Percentiles rank a stretch among this genome's conserved stretches.
phyloP scores from a whole-genome alignment of 2,888 invertebrate genomes.

The Nasonovia ribisnigri region DNA sequence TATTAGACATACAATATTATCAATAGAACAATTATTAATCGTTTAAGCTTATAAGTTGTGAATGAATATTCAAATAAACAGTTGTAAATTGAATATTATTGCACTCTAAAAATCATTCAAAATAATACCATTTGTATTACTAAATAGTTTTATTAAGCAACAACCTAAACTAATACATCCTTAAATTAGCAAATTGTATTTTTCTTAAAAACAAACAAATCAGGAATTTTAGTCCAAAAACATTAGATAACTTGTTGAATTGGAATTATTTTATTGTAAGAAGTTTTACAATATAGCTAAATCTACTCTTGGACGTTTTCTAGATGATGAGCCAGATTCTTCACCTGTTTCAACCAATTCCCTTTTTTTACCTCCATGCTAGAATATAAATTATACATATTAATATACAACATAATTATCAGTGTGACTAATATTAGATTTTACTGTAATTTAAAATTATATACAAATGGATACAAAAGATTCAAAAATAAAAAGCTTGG shows the following conservation, averaged over 20 bases:
- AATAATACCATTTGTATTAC: not conserved
- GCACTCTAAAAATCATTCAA: not conserved
- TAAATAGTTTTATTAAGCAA: not conserved
- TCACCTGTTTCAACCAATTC: constrained; percentile 29
- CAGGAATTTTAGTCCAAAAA: not conserved
- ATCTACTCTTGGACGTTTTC: constrained; percentile 54
- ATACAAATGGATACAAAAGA: not conserved
- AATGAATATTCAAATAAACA: not conserved
- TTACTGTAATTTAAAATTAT: not conserved
- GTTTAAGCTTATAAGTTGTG: not conserved
- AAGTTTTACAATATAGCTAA: not conserved
- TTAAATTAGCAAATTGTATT: not conserved
- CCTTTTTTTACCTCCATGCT: constrained; percentile 60
- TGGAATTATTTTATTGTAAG: not conserved
- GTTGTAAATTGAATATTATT: not conserved
- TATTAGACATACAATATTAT: not conserved
- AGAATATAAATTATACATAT: not conserved
- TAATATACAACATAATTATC: not conserved
- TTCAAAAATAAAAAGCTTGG: not conserved
- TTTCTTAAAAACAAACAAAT: not conserved
- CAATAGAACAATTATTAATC: not conserved
- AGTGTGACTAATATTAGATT: not conserved
- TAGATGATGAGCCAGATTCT: constrained; percentile 25
- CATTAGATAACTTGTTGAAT: not conserved
- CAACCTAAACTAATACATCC: not conserved